These are phyloP conservation scores for Anneissia japonica DNA, from an alignment of 35 echinoderm and acorn worm genomes.

Conservation along the genomic window DNA sequence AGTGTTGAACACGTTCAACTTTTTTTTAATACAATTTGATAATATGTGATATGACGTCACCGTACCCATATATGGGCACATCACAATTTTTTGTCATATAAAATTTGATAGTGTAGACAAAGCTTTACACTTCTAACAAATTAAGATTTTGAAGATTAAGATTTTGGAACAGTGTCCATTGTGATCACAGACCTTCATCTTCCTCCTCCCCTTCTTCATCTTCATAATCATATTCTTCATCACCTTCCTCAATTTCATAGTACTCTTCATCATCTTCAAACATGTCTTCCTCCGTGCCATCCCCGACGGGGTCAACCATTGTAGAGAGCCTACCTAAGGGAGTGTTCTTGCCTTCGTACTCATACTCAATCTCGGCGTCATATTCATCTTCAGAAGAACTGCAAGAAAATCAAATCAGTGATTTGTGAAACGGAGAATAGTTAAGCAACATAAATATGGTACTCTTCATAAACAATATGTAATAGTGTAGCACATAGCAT, in stretches of 20 bases:
- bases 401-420: neutral
- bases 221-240: constrained; percentile 24
- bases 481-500: too few relatives aligned
- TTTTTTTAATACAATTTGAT: too few relatives aligned
- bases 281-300: neutral
- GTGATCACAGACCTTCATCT: neutral
- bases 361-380: neutral
- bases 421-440: neutral
- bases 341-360: neutral
- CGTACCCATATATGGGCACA: too few relatives aligned
- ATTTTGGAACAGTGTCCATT: too few relatives aligned
- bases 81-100: too few relatives aligned
- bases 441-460: neutral
- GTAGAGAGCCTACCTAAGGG: neutral
- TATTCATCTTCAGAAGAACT: neutral
- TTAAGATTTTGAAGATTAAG: too few relatives aligned
- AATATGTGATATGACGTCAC: too few relatives aligned
- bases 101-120: too few relatives aligned
- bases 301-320: neutral
- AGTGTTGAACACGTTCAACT: too few relatives aligned
- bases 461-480: neutral
- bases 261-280: constrained; percentile 34
- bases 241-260: constrained; percentile 28
- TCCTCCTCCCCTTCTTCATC: neutral
- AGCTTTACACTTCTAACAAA: too few relatives aligned